phyloP scores from a whole-genome alignment of 2,113 vertebrate species.

The Atractosteus spatula region DNA sequence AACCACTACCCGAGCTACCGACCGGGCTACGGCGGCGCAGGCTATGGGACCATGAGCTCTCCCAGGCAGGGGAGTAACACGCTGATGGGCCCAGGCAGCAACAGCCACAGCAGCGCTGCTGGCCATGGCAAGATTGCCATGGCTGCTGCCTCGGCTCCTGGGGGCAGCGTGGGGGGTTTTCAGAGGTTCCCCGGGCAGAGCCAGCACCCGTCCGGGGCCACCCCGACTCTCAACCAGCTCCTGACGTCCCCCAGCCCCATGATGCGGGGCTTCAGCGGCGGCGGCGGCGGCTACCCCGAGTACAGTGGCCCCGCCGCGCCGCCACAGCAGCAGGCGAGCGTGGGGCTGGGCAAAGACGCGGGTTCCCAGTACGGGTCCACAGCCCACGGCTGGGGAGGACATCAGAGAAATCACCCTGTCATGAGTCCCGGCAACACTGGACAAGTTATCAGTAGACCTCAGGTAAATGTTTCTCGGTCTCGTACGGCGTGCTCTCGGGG shows the following conservation, averaged over 20 bases:
- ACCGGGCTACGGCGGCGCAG: conserved; percentile 73
- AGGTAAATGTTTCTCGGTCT: conserved; percentile 65
- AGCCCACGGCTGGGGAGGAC: conserved; percentile 82
- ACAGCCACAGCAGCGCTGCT: conserved; percentile 39
- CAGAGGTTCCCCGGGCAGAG: conserved; percentile 83
- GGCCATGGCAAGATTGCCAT: conserved; percentile 68
- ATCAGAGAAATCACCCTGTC: conserved; percentile 81
- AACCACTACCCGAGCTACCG: conserved; percentile 76
- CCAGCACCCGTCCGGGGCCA: conserved; percentile 87
- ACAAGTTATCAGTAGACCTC: conserved; percentile 79
- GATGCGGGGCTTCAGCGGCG: conserved; percentile 82
- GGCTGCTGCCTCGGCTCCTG: conserved; percentile 59
- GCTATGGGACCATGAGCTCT: conserved; percentile 78
- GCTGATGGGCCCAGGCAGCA: conserved; percentile 77
- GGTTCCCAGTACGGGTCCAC: conserved; percentile 79
- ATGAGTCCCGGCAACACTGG: conserved; percentile 81
- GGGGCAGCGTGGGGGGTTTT: conserved; percentile 65
- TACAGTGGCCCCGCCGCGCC: conserved; percentile 71
- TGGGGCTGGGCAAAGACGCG: conserved; percentile 82
- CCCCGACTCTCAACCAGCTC: conserved; percentile 93
- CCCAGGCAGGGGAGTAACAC: conserved; percentile 72
- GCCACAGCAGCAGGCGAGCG: conserved; percentile 54
- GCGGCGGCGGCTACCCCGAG: conserved; percentile 79
- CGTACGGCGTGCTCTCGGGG: too few species aligned
- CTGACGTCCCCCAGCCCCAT: conserved; percentile 91